Conservation (phyloP, 2,888 invertebrate species). For the Omphaloscelis lunosa region DNA sequence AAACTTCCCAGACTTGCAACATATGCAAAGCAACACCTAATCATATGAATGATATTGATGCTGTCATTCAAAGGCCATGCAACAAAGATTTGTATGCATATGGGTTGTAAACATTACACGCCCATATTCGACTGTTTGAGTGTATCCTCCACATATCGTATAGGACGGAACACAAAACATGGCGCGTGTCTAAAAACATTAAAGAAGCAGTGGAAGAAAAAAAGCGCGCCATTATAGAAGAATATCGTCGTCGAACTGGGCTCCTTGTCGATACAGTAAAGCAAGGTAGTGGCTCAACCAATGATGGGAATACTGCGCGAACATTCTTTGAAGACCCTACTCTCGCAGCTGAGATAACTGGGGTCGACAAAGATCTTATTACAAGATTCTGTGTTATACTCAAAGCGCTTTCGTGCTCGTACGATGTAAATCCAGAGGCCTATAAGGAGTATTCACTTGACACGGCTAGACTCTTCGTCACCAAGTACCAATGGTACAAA, state of each 20-base stretch:
- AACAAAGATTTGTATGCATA: too few species aligned
- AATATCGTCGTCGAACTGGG: background rate
- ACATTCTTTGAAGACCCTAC: background rate
- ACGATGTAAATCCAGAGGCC: slow-evolving; percentile 4
- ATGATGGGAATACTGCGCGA: background rate
- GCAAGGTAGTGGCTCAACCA: slow-evolving; percentile 1
- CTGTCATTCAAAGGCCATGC: too few species aligned
- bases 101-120: too few species aligned
- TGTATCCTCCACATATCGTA: too few species aligned
- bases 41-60: too few species aligned
- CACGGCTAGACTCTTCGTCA: slow-evolving; percentile 14
- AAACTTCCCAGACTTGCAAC: too few species aligned
- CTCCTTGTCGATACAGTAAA: slow-evolving; percentile 3
- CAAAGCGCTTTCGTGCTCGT: slow-evolving; percentile 3
- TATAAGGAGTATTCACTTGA: slow-evolving; percentile 7
- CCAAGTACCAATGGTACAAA: slow-evolving; percentile 8
- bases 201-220: too few species aligned
- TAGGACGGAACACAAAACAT: too few species aligned
- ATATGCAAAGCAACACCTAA: too few species aligned
- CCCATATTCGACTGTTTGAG: too few species aligned
- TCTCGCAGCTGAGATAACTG: background rate
- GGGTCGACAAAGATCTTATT: too few species aligned
- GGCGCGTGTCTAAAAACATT: too few species aligned
- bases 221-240: slow-evolving; percentile 1
- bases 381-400: background rate